Evolutionary conservation across 2,888 invertebrate genomes (phyloP).

Genomic region (Hirudinaria manillensis): DNA sequence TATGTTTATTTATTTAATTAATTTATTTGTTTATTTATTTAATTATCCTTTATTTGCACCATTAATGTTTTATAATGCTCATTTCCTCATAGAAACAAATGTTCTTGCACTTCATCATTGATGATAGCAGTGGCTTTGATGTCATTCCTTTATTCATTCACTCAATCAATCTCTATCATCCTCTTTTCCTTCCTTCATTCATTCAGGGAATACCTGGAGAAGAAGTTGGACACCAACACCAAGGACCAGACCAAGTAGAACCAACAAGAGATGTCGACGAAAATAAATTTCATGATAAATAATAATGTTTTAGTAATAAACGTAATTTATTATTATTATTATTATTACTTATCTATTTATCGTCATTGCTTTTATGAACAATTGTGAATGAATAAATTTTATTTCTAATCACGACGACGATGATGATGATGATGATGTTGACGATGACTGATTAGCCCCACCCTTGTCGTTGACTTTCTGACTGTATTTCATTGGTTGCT

Average conservation of each 20-base stretch:
- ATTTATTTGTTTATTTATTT: too few relatives aligned
- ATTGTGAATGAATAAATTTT: background rate
- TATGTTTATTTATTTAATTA: too few relatives aligned
- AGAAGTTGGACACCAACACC: conserved; percentile 35
- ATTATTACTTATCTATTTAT: background rate
- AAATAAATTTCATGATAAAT: background rate
- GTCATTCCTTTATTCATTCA: background rate
- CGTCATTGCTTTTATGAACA: background rate
- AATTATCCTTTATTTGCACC: too few relatives aligned
- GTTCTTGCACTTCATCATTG: too few relatives aligned
- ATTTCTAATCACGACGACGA: background rate
- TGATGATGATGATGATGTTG: background rate
- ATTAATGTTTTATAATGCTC: background rate
- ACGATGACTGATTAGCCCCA: background rate
- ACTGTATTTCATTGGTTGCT: too few relatives aligned
- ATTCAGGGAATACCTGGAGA: conserved; percentile 41
- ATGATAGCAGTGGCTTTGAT: too few relatives aligned
- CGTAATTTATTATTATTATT: background rate
- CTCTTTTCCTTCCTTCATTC: background rate
- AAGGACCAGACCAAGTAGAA: conserved; percentile 5
- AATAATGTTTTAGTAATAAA: background rate
- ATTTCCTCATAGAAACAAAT: too few relatives aligned
- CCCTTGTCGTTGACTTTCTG: too few relatives aligned
- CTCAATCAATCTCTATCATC: conserved; percentile 1
- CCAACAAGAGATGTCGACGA: background rate